Evolutionary conservation across 2,797 vertebrate genomes (phyloP), one percentile per base, ranked within the genome.

Genomic region (Microctenopoma stevenorrisi): DNA sequence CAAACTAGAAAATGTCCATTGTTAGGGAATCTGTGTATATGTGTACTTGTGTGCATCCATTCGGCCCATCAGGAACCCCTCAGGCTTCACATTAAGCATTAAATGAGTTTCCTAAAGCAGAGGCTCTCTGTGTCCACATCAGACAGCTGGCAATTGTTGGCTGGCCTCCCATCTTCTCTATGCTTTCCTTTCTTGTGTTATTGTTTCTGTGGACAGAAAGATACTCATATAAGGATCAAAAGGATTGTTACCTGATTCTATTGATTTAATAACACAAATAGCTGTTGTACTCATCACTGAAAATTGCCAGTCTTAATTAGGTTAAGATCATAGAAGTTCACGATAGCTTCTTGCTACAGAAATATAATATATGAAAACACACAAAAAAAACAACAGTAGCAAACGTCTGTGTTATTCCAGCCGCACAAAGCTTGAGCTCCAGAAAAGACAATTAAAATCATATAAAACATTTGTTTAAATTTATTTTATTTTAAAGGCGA

Each of bases 91-190:
- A 64, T 83, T 73, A 71, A 76, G 72, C 7, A 0, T 78, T 76
- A 78, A 83, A 78, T 85, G 68, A 72, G 79, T 60, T 68, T 70
- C 9, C 56, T 74, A 65, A 74, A 77, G 50, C 72, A 65, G 60
- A 72, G 43, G 52, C 61, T 58, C 57, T 58, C 40, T 65, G 62
- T 72, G 67, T 68, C 57, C 66, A 78, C 68, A 66, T 78, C 57
- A 79, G 60, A 56, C 68, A 81, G 68, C 58, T 81, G 74, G 38
- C 79, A 22, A 51, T 64, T 80, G 76, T 71, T 78, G 73, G 52
- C 55, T 42, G 22, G 30, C 64, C 44, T 71, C 60, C 68, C 60
- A 51, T 25, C 44, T 46, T 50, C 42, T 75, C 37, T 47, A 1
- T 48, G 58, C 22, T 73, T 50, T 48, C 61, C 37, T 47, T 46